These are phyloP conservation scores for Chromobotia macracanthus DNA, from an alignment of 2,797 vertebrate species.

Conservation along the genomic window DNA sequence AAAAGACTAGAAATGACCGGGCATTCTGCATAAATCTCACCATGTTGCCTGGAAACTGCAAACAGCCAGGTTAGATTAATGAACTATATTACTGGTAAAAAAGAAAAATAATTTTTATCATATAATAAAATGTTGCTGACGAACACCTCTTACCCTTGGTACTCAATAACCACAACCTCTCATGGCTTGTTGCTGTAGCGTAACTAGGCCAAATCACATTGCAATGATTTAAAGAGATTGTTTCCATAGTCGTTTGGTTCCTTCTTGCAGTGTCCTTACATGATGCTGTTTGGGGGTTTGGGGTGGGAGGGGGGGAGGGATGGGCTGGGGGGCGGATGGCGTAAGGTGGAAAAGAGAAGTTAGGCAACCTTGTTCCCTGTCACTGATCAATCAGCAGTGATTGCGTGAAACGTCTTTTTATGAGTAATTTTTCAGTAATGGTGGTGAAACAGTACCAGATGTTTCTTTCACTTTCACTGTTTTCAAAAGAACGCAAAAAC, in stretches of 20 bases:
- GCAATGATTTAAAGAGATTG: slow-evolving; percentile 17
- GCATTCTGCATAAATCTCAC: too few species aligned
- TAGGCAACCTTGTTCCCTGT: slow-evolving; percentile 59
- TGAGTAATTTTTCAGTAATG: slow-evolving; percentile 48
- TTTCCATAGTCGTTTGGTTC: not conserved
- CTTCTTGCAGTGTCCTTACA: slow-evolving; percentile 18
- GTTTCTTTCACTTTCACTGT: slow-evolving; percentile 53
- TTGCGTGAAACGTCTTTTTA: slow-evolving; percentile 20
- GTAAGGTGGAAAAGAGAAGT: slow-evolving; percentile 62
- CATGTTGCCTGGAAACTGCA: too few species aligned
- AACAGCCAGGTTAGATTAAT: not conserved
- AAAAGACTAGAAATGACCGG: too few species aligned
- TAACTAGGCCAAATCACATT: not conserved
- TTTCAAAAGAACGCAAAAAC: slow-evolving; percentile 10
- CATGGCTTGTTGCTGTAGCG: not conserved
- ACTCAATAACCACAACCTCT: not conserved
- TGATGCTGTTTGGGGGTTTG: not conserved
- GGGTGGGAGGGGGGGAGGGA: too few species aligned
- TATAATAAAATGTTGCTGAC: not conserved
- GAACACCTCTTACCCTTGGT: not conserved
- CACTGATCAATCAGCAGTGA: slow-evolving; percentile 38
- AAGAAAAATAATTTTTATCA: not conserved
- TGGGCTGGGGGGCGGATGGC: not conserved
- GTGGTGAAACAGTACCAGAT: slow-evolving; percentile 38
- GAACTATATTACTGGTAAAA: not conserved